Evolutionary conservation across 1,140 invertebrate species (phyloP), one percentile per base, ranked within the genome.

Genomic region (Drosophila varians): DNA sequence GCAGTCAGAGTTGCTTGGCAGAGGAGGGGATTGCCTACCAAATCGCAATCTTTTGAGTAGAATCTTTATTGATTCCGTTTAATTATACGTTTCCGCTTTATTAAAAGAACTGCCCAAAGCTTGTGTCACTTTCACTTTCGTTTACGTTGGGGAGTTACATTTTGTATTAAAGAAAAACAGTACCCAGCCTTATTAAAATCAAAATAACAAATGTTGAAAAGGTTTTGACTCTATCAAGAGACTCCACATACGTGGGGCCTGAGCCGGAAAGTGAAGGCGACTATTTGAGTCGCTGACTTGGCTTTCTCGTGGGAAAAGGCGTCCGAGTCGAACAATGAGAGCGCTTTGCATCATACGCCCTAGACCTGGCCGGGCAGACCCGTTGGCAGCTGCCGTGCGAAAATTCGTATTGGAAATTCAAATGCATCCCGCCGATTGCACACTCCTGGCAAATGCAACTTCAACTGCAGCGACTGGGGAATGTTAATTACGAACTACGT

Each of bases 401-500:
- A 62, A 38, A 66, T 74, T 43, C 43, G 4, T 49, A 21, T 21
- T 21, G 2, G 4, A 54, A 68, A 26, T 68, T 74, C 28, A 74
- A 75, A 74, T 57, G 36, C 51, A 53, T 45, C 48, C 54, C 19
- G 28, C 16, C 23, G 34, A 25, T 25, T 66, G 51, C 70, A 23
- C 36, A 28, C 54, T 23, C 57, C 25, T 21, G 42, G 2, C 19
- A 19, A 57, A 2, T n/a, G 9, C 28, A 31, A 31, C 28, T 31
- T 3, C 36, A 26, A 21, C 25, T 28, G 12, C 26, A 26, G 60
- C 14, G 18, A 23, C 25, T 55, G 26, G 28, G 47, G 47, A 74
- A 75, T 71, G 53, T 77, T 71, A 77, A 77, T 77, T 77, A 60
- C 45, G 43, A 54, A 23, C 31, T 54, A 36, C 52, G 42, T 49